Conservation (phyloP, 2,888 invertebrate species). For the Sycophila texana region DNA sequence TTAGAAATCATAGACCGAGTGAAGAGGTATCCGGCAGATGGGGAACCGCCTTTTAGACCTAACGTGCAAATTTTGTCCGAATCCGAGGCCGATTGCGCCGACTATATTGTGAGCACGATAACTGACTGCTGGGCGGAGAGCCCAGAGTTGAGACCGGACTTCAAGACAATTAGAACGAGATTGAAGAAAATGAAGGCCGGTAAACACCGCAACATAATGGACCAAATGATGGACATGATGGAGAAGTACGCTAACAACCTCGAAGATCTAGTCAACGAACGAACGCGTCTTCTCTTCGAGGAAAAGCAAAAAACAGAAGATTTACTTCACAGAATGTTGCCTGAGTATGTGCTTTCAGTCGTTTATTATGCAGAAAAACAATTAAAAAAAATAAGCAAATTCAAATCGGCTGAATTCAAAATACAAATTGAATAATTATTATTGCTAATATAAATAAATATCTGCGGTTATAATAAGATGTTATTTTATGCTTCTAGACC, state of each 20-base stretch:
- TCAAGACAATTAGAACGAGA: slow-evolving; percentile 85
- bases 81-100: slow-evolving; percentile 84
- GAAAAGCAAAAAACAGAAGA: slow-evolving; percentile 96
- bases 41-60: slow-evolving; percentile 87
- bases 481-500: slow-evolving; percentile 78
- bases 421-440: slow-evolving; percentile 13
- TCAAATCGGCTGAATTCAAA: neutral
- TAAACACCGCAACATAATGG: slow-evolving; percentile 93
- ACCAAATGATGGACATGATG: slow-evolving; percentile 99
- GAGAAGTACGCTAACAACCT: slow-evolving; percentile 96
- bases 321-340: slow-evolving; percentile 94
- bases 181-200: slow-evolving; percentile 94
- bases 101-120: slow-evolving; percentile 89
- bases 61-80: slow-evolving; percentile 85
- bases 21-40: slow-evolving; percentile 82
- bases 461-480: slow-evolving; percentile 19
- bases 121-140: slow-evolving; percentile 93
- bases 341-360: slow-evolving; percentile 81
- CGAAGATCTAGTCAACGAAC: slow-evolving; percentile 94
- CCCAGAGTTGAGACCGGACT: slow-evolving; percentile 90
- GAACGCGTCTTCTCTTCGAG: slow-evolving; percentile 91
- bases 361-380: neutral
- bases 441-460: neutral
- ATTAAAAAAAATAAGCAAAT: neutral
- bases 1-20: slow-evolving; percentile 91